A percentile compares a stretch with the other conserved stretches of the same genome.
Evolutionary conservation across 1,140 invertebrate species (phyloP).

Genomic region (Belonocnema kinseyi): DNA sequence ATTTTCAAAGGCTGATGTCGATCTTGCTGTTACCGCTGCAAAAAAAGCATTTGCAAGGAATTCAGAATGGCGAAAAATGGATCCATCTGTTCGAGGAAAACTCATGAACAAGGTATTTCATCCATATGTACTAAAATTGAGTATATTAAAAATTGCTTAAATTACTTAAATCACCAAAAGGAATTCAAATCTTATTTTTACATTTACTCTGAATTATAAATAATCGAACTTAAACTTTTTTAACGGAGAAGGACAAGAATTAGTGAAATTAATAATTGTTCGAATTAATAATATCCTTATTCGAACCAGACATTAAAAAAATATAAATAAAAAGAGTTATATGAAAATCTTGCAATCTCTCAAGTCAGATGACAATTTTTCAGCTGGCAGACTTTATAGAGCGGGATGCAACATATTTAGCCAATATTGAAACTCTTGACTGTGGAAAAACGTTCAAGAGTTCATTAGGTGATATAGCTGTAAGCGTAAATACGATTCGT

Average conservation of each 20-base stretch:
- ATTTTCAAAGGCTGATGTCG: constrained; percentile 80
- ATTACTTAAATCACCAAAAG: neutral
- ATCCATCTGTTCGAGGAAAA: constrained; percentile 82
- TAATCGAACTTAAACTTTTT: no score
- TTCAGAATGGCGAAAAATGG: constrained; percentile 87
- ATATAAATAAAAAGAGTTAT: no score
- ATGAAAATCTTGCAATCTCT: no score
- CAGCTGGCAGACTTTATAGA: constrained; percentile 87
- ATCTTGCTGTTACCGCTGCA: constrained; percentile 86
- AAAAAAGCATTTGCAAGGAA: constrained; percentile 83
- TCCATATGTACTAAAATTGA: constrained; percentile 30
- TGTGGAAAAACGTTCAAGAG: constrained; percentile 90
- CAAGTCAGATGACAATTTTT: constrained; percentile 26
- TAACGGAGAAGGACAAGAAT: no score
- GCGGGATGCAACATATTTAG: constrained; percentile 83
- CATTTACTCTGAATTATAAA: no score
- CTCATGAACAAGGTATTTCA: constrained; percentile 80
- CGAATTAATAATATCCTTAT: no score
- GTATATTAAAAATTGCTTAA: neutral
- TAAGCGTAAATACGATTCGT: constrained; percentile 79
- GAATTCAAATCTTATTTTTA: no score
- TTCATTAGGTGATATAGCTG: constrained; percentile 81
- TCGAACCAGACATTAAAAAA: no score
- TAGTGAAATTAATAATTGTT: no score
- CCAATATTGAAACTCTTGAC: constrained; percentile 88